These are phyloP conservation scores for Rotaria macrura DNA, from an alignment of 2,888 invertebrate genomes.

Conservation along the genomic window DNA sequence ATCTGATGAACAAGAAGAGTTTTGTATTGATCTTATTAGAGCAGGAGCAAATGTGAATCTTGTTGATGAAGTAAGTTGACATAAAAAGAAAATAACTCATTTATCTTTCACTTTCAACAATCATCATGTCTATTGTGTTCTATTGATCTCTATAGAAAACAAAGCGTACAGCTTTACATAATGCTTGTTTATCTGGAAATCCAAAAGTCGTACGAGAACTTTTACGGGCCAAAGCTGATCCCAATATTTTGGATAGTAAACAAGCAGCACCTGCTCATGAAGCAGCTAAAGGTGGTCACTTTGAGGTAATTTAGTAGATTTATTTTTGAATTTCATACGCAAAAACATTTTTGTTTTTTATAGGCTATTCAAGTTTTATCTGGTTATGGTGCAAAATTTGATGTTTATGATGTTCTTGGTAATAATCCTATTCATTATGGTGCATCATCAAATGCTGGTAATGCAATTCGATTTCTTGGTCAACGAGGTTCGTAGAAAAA, in stretches of 20 bases:
- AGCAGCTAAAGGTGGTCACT: conserved; percentile 45
- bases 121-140: too few species aligned
- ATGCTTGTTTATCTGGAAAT: conserved; percentile 46
- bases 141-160: conserved; percentile 19
- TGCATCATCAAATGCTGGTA: conserved; percentile 38
- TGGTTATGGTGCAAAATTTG: conserved; percentile 47
- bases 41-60: conserved; percentile 47
- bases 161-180: conserved; percentile 45
- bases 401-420: conserved; percentile 43
- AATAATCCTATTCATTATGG: conserved; percentile 48
- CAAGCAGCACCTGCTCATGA: conserved; percentile 42
- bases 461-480: conserved; percentile 46
- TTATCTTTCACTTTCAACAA: too few species aligned
- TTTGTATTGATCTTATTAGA: conserved; percentile 43
- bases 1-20: conserved; percentile 46
- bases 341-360: background rate
- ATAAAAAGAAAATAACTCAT: background rate
- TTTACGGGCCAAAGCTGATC: conserved; percentile 40
- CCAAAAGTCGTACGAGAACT: conserved; percentile 44
- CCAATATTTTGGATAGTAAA: conserved; percentile 35
- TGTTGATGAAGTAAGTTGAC: conserved; percentile 44
- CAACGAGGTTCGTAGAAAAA: conserved; percentile 43
- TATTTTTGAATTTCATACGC: background rate
- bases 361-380: conserved; percentile 41
- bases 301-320: conserved; percentile 37